Evolutionary conservation across 2,888 invertebrate genomes (phyloP), one percentile per base, ranked within the genome.

Genomic region (Aleiodes alternator): DNA sequence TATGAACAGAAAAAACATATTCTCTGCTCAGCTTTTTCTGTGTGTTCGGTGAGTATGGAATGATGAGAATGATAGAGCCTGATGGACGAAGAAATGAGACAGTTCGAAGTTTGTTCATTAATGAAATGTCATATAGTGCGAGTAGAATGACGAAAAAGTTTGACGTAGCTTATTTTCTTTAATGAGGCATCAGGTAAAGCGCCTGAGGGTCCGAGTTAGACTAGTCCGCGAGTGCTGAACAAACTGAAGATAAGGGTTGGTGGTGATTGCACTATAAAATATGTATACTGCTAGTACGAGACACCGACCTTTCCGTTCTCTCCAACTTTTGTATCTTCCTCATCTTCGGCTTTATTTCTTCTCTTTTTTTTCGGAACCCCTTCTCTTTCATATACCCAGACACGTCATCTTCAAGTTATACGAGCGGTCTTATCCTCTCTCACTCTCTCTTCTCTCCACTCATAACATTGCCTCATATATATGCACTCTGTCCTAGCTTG

Each of bases 261-360:
- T 82, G 85, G 86, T 87, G 87, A 88, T 88, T 88, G 86, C 85
- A 81, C 87, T 83, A 85, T 88, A 87, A 88, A 88, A 87, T 87
- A 88, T 88, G 88, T 88, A 88, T 87, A 64, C 70, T 61, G 53
- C 75, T 14, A 71, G 75, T 68, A 68, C 31, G 38, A 61, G 61
- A 43, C 66, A 71, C 50, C 71, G 64, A 75, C 48, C 72, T 73
- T 38, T 55, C 11, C 11, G 56, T 51, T 11, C 14, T 9, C 53
- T 8, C 23, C 29, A 31, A 6, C 48, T 50, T 57, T 66, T 66
- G 23, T 56, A 23, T 64, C 66, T 57, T 31, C 50, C 43, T 43
- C 43, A 43, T 43, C 43, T 43, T 43, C 43, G 9, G 4, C 43
- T 43, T 43, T 43, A 43, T 51, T 51, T 51, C 7, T 51, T 11